These are phyloP conservation scores for Poecilia gillii DNA, from an alignment of 2,797 vertebrate species.

Conservation along the genomic window DNA sequence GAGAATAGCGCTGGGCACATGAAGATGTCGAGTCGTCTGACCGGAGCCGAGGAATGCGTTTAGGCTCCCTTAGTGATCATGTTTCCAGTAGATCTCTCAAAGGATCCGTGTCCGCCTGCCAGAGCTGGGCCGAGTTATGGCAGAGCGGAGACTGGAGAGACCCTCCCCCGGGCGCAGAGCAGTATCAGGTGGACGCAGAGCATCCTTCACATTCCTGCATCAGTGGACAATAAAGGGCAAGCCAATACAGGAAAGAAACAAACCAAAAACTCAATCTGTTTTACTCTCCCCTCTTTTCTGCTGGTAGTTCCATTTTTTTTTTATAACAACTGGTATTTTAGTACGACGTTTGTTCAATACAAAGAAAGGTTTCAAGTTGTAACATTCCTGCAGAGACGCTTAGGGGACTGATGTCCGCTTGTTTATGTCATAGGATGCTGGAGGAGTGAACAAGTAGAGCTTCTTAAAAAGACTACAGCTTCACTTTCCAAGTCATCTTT, in stretches of 20 bases:
- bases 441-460: neutral
- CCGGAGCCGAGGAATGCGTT: slow-evolving; percentile 31
- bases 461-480: neutral
- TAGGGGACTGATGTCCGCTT: neutral
- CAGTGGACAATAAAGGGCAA: slow-evolving; percentile 52
- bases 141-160: slow-evolving; percentile 65
- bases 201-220: slow-evolving; percentile 73
- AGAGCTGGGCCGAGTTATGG: slow-evolving; percentile 57
- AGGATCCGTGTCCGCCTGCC: slow-evolving; percentile 56
- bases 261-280: neutral
- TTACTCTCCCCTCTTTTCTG: neutral
- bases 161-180: slow-evolving; percentile 72
- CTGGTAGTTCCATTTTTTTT: neutral
- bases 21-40: slow-evolving; percentile 36
- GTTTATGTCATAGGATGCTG: neutral
- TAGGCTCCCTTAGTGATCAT: slow-evolving; percentile 46
- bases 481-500: neutral
- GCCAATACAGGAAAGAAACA: slow-evolving; percentile 1
- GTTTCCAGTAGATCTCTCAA: slow-evolving; percentile 50
- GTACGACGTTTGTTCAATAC: slow-evolving; percentile 41
- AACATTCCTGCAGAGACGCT: slow-evolving; percentile 15
- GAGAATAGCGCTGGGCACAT: slow-evolving; percentile 16
- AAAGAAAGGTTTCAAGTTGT: slow-evolving; percentile 9
- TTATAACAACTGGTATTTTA: slow-evolving; percentile 50
- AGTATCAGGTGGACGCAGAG: slow-evolving; percentile 71